Percentiles rank a stretch among this genome's conserved stretches.
Conservation (phyloP, 1,140 invertebrate genomes). For the Drosophila erecta region DNA sequence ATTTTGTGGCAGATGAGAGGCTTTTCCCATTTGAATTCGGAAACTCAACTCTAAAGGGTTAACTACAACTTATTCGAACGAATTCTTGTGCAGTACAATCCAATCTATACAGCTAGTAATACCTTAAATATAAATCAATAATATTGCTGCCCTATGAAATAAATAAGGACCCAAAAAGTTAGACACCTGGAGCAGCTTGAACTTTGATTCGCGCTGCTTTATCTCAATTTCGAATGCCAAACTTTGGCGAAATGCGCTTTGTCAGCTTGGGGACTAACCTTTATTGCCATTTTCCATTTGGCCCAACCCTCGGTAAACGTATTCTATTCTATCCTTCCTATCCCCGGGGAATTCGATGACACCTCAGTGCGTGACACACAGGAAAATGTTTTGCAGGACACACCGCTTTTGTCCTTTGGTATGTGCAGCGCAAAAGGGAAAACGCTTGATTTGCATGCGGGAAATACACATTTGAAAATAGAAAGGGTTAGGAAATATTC, state of each 20-base stretch:
- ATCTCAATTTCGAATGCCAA: conserved; percentile 9
- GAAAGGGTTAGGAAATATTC: conserved; percentile 16
- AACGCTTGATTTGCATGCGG: conserved; percentile 34
- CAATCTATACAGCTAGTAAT: no score
- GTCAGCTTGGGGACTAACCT: conserved; percentile 14
- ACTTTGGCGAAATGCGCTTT: conserved; percentile 19
- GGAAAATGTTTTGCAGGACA: conserved; percentile 2
- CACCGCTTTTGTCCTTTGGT: conserved; percentile 12
- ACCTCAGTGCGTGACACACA: conserved; percentile 17
- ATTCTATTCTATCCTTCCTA: conserved; percentile 1
- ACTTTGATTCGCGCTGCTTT: conserved; percentile 20
- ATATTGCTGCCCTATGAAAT: no score
- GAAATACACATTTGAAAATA: conserved; percentile 9
- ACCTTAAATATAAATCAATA: no score
- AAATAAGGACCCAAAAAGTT: background rate
- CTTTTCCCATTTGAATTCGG: background rate
- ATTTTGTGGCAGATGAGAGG: conserved; percentile 8
- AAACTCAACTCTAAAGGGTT: background rate
- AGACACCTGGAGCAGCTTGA: background rate
- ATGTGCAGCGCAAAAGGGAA: conserved; percentile 8
- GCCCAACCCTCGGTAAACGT: background rate
- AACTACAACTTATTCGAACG: background rate
- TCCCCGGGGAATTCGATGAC: conserved; percentile 25
- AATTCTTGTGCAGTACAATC: background rate
- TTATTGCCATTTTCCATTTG: conserved; percentile 13